Evolutionary conservation across 2,113 vertebrate genomes (phyloP), one percentile per base, ranked within the genome.

Genomic region (Gavia stellata): DNA sequence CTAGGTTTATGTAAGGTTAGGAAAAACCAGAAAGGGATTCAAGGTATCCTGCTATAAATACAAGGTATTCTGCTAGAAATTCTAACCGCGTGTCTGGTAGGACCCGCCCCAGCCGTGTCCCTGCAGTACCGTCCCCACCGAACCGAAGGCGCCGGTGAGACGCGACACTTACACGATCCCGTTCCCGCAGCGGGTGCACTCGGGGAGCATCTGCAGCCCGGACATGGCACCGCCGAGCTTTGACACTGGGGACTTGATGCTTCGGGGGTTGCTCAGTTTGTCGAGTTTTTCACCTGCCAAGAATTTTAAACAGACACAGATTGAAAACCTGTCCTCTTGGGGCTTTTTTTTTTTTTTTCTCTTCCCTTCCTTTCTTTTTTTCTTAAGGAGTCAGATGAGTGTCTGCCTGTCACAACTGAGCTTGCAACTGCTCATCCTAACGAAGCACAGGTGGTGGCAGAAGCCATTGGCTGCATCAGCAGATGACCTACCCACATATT

Each of bases 171-270:
- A 99, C 99, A 99, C 99, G 10, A 99, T 99, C 79, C 99, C 99
- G 1, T 98, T 99, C 50, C 97, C 97, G 25, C 99, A 99, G 98
- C 99, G 98, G 17, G 99, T 99, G 96, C 99, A 99, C 97, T 99
- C 99, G 0, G 99, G 99, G 6, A 99, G 98, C 96, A 99, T 98
- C 98, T 99, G 99, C 42, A 99, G 98, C 50, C 98, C 98, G 0
- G 98, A 85, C 96, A 99, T 92, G 17, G 99, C 97, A 20, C 97
- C 96, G 10, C 98, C 98, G 34, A 99, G 97, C 96, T 99, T 99
- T 44, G 98, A 96, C 79, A 98, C 97, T 0, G 99, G 97, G 62
- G 99, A 98, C 95, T 99, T 99, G 88, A 99, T 68, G 96, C 95
- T 98, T 38, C 99, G 98, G 25, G 98, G 96, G 59, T 95, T 95